phyloP scores from a whole-genome alignment of 2,888 invertebrate species.

The Hanleya hanleyi region DNA sequence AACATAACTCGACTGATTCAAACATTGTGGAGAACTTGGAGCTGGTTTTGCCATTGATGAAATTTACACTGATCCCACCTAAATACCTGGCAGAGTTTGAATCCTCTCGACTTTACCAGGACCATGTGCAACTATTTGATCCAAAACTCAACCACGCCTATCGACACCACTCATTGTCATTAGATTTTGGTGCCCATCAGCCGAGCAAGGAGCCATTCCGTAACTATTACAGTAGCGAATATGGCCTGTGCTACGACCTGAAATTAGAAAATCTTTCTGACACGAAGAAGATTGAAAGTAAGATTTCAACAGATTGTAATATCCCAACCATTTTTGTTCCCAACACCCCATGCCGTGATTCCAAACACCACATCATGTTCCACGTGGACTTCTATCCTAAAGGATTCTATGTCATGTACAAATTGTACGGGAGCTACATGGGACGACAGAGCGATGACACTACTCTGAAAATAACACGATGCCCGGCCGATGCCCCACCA shows the following conservation, averaged over 20 bases:
- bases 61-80: slow-evolving; percentile 62
- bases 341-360: slow-evolving; percentile 21
- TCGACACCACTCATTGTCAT: slow-evolving; percentile 59
- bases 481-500: slow-evolving; percentile 23
- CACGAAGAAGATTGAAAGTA: slow-evolving; percentile 59
- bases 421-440: slow-evolving; percentile 59
- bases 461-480: slow-evolving; percentile 48
- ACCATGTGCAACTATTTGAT: slow-evolving; percentile 44
- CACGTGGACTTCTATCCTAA: slow-evolving; percentile 55
- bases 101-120: slow-evolving; percentile 44
- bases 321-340: slow-evolving; percentile 47
- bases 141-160: slow-evolving; percentile 54
- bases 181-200: slow-evolving; percentile 38
- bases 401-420: slow-evolving; percentile 56
- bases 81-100: slow-evolving; percentile 55
- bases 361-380: slow-evolving; percentile 35
- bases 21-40: slow-evolving; percentile 44
- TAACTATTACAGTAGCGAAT: slow-evolving; percentile 51
- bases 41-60: slow-evolving; percentile 50
- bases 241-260: slow-evolving; percentile 49
- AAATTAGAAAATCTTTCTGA: slow-evolving; percentile 47
- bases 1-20: slow-evolving; percentile 42
- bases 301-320: slow-evolving; percentile 43
- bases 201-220: slow-evolving; percentile 46
- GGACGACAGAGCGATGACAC: slow-evolving; percentile 54